phyloP scores from a whole-genome alignment of 2,113 vertebrate species.

The Picathartes gymnocephalus region DNA sequence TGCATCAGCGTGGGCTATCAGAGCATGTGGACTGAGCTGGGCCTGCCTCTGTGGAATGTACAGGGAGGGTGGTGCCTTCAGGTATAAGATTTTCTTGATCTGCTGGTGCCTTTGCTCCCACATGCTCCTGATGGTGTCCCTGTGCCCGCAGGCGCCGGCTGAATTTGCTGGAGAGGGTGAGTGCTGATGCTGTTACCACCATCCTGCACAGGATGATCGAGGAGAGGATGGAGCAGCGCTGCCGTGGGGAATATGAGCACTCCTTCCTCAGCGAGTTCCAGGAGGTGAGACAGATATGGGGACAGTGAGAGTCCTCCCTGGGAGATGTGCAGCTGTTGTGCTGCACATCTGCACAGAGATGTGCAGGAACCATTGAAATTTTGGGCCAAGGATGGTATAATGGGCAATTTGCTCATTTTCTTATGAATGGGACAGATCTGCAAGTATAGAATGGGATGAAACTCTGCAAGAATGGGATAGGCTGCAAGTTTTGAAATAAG shows the following conservation, averaged over 20 bases:
- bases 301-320: neutral
- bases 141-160: slow-evolving; percentile 75
- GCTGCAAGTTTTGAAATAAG: neutral
- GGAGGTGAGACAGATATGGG: slow-evolving; percentile 70
- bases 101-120: neutral
- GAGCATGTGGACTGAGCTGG: neutral
- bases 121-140: accelerated
- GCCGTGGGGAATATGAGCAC: slow-evolving; percentile 90
- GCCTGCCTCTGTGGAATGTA: neutral
- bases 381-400: neutral
- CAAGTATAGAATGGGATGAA: neutral
- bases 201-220: slow-evolving; percentile 91
- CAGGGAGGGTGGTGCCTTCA: neutral
- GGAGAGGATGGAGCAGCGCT: slow-evolving; percentile 91
- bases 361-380: neutral
- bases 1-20: accelerated
- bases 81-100: neutral
- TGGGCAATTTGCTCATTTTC: neutral
- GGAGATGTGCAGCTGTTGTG: neutral
- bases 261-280: slow-evolving; percentile 92
- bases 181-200: slow-evolving; percentile 87
- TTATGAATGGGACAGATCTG: neutral
- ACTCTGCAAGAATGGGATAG: neutral
- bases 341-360: too few species aligned
- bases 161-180: slow-evolving; percentile 90